phyloP scores from a whole-genome alignment of 2,888 invertebrate genomes.

The Dyspetes luteomarginatus region DNA sequence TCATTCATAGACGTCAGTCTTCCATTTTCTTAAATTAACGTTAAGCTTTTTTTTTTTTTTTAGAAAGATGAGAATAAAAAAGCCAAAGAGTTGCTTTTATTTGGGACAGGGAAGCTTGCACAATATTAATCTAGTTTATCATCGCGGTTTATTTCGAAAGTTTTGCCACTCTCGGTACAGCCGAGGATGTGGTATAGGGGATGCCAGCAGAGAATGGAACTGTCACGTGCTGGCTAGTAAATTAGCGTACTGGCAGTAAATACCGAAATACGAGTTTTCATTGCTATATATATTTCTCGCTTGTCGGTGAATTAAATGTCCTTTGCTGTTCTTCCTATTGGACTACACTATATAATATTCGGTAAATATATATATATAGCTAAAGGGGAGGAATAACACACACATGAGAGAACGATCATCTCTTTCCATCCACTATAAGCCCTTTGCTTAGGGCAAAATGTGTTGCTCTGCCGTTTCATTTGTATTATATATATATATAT shows the following conservation, averaged over 20 bases:
- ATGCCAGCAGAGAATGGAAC: constrained; percentile 2
- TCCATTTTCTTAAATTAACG: too few relatives aligned
- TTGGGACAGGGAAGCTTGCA: constrained; percentile 57
- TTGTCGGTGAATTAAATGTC: constrained; percentile 45
- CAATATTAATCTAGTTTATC: constrained; percentile 80
- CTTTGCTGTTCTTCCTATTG: neutral
- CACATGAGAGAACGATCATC: constrained; percentile 8
- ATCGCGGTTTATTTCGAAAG: constrained; percentile 77
- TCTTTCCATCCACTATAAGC: constrained; percentile 32
- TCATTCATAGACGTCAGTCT: too few relatives aligned
- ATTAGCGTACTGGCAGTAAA: constrained; percentile 79
- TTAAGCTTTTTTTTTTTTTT: too few relatives aligned
- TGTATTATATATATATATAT: constrained; percentile 27
- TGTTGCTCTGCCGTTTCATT: constrained; percentile 22
- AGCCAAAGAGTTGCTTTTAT: too few relatives aligned
- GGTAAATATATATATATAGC: neutral
- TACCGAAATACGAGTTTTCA: constrained; percentile 73
- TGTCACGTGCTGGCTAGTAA: constrained; percentile 69
- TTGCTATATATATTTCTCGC: constrained; percentile 52
- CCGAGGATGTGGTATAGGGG: too few relatives aligned
- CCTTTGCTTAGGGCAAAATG: constrained; percentile 35
- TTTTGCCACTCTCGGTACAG: constrained; percentile 2
- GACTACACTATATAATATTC: neutral
- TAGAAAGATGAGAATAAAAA: too few relatives aligned
- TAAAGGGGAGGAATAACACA: constrained; percentile 1